phyloP scores from a whole-genome alignment of 2,113 vertebrate species.

The Octodon degus region DNA sequence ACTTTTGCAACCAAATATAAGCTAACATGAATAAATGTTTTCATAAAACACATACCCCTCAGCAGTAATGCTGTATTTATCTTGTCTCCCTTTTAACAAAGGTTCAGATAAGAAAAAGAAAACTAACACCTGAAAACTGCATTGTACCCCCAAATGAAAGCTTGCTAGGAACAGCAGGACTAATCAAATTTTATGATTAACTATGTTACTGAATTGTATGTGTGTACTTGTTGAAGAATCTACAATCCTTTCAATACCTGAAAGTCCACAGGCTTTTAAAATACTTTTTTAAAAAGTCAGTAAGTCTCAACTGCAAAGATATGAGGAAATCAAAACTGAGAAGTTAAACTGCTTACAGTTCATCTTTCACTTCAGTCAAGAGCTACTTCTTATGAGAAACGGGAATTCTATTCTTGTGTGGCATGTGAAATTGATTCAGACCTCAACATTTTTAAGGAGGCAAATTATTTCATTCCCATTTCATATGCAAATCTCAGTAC shows the following conservation, averaged over 20 bases:
- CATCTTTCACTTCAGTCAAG: background rate
- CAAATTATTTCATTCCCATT: slow-evolving; percentile 45
- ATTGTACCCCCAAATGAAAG: background rate
- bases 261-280: slow-evolving; percentile 5
- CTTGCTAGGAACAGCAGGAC: background rate
- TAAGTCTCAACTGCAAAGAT: slow-evolving; percentile 28
- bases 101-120: slow-evolving; percentile 17
- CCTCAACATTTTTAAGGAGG: background rate
- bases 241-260: slow-evolving; percentile 24
- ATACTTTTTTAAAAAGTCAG: background rate
- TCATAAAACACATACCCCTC: background rate
- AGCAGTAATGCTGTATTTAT: background rate
- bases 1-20: background rate
- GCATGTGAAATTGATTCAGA: slow-evolving; percentile 4
- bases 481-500: slow-evolving; percentile 18
- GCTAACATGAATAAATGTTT: slow-evolving; percentile 1
- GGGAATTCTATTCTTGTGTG: background rate
- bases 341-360: slow-evolving; percentile 18
- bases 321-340: slow-evolving; percentile 57
- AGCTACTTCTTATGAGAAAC: slow-evolving; percentile 1
- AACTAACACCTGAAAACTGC: background rate
- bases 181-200: slow-evolving; percentile 14
- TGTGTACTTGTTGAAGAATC: background rate
- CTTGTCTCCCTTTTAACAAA: background rate
- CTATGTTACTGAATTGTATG: background rate